Base-by-base conservation (phyloP, 2,888 invertebrate genomes). In the Lacanobia oleracea region DNA sequence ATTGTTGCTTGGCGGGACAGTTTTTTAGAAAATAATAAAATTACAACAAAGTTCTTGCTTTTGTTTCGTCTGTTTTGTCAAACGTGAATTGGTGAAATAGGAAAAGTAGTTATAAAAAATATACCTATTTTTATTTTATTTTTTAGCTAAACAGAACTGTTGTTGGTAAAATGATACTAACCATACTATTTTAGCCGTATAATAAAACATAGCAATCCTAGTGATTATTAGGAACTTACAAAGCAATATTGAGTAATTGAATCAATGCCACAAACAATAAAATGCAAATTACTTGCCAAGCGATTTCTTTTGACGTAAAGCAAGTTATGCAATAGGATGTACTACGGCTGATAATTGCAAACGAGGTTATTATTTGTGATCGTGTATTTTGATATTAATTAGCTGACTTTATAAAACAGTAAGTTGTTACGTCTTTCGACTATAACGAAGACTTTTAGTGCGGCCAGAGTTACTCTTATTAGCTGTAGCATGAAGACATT, bases 201-300 rank as follows among this genome's bases (percentile, higher is more conserved):
- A 54, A 40, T 14, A 59, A 40, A 21, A 59, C n/a, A 33, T 16
- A 51, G 14, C 78, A 71, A 54, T 70, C 71, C 59, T 48, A 73
- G 27, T 77, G 77, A 57, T 51, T 51, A 18, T 51, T 68, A 57
- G 9, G 23, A 16, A 14, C 33, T 66, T 27, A 43, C 12, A 33
- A 50, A 37, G 48, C n/a, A 53, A 60, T 56, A 37, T 63, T 51
- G n/a, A 21, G 18, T 48, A 51, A 67, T 23, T 27, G 43, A 27
- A 27, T 18, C 1, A 33, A 48, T 7, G 37, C 45, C n/a, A 45
- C 23, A 43, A 59, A n/a, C 50, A 6, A 27, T n/a, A 57, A 48
- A 57, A 62, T 27, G 37, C 53, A 45, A 72, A 71, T 33, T 51
- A 16, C 63, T 80, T 81, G 62, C 27, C 54, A 23, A 63, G 50